Evolutionary conservation across 2,888 invertebrate species (phyloP), one percentile per base, ranked within the genome.

Genomic region (Macaria notata): DNA sequence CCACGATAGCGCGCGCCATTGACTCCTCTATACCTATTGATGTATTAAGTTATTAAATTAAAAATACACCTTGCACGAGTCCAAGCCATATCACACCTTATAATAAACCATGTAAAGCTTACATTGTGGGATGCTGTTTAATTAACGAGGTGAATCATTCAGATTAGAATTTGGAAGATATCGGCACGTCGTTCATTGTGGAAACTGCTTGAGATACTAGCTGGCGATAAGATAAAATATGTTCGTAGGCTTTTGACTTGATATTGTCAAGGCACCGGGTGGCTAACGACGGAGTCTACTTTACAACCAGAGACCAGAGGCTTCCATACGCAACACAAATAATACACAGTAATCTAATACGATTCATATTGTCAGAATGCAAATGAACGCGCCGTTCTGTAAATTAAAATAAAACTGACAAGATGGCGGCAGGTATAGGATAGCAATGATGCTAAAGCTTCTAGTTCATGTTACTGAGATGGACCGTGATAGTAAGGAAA

Each of bases 41-140:
- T 75, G 79, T 88, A 91, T 89, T 86, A 86, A 88, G 87, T 90
- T 89, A 90, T 90, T 89, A 90, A 89, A 88, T 89, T 85, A 86
- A 88, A 88, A 88, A 85, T 79, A 84, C 78, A 81, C 77, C 74
- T 76, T 56, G 66, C 41, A 43, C 31, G 9, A 49, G 51, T 19
- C 30, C 9, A 43, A 31, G 75, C 76, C 52, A 55, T 63, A 76
- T 54, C 75, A 58, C 63, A 80, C 84, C 70, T 73, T 86, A 81
- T 63, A 33, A 48, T 50, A 46, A 52, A 41, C n/a, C 3, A 0
- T 9, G 44, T 59, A 59, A 59, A 55, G 55, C 45, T 41, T 54
- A 59, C 7, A 4, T 0, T 19, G 50, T 76, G 77, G 76, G 74
- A 70, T 54, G 46, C 61, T 54, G 69, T 83, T 84, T 83, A 86